A percentile compares a stretch with the other conserved stretches of the same genome.
These are phyloP conservation scores for Nannoperca australis DNA, from an alignment of 2,797 vertebrate genomes.

Conservation along the genomic window DNA sequence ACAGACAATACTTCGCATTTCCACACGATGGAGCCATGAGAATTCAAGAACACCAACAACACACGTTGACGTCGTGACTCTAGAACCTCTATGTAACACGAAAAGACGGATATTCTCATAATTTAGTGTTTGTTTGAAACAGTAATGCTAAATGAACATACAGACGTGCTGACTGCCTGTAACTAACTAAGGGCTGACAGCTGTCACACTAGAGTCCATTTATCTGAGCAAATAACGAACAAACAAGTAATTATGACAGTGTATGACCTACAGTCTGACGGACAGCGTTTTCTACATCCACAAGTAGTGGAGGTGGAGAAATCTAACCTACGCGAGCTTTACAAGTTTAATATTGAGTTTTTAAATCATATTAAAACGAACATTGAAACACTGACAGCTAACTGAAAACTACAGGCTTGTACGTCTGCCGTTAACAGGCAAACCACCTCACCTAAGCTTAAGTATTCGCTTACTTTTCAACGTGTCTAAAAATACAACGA, in stretches of 20 bases:
- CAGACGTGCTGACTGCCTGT: neutral
- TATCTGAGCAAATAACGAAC: neutral
- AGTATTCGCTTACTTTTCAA: neutral
- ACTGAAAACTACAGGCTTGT: too few relatives aligned
- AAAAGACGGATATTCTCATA: neutral
- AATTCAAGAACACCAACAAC: neutral
- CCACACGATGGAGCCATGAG: constrained; percentile 15
- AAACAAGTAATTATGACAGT: neutral
- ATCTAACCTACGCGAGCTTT: neutral
- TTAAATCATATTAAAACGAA: neutral
- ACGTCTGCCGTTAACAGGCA: neutral
- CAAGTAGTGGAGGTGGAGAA: neutral
- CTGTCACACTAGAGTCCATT: neutral
- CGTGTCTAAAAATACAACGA: fast-evolving
- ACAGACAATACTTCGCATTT: neutral
- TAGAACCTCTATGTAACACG: neutral
- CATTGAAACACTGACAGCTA: neutral
- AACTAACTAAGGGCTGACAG: neutral
- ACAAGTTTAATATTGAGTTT: too few relatives aligned
- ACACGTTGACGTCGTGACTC: neutral
- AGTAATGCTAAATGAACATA: neutral
- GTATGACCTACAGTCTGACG: constrained; percentile 10
- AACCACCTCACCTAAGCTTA: too few relatives aligned
- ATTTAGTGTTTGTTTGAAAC: neutral
- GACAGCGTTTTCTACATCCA: fast-evolving